phyloP scores from a whole-genome alignment of 2,113 vertebrate species.

The Phalacrocorax pelagicus region DNA sequence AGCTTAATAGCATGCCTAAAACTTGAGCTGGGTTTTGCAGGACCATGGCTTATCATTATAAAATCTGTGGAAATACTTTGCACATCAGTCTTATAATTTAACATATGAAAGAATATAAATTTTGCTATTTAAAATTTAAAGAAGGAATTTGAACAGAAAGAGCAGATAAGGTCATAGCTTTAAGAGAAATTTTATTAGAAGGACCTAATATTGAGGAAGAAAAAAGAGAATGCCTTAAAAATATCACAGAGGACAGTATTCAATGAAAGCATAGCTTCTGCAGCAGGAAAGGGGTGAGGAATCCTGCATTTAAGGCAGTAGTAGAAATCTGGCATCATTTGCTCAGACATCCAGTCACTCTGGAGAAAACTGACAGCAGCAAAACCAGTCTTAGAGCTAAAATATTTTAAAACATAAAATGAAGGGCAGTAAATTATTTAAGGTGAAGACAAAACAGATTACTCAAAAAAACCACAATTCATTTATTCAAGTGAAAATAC shows the following conservation, averaged over 20 bases:
- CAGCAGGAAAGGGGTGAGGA: not conserved
- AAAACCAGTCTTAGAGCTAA: not conserved
- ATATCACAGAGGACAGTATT: not conserved
- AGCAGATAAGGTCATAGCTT: not conserved
- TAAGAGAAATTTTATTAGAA: not conserved
- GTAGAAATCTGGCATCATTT: not conserved
- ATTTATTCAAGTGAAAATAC: not conserved
- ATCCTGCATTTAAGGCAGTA: not conserved
- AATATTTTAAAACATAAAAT: not conserved
- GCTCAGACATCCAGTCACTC: not conserved
- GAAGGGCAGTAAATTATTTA: not conserved
- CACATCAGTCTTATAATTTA: not conserved
- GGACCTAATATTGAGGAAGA: not conserved
- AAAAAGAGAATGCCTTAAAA: not conserved
- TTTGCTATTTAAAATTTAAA: not conserved
- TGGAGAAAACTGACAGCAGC: not conserved
- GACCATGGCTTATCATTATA: not conserved
- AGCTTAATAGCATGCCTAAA: not conserved
- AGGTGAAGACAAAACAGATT: not conserved
- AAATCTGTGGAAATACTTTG: not conserved
- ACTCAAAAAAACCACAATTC: not conserved
- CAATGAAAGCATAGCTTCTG: not conserved
- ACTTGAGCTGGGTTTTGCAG: not conserved
- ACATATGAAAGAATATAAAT: not conserved
- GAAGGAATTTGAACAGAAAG: not conserved